A percentile compares a stretch with the other conserved stretches of the same genome.
Conservation (phyloP, 2,113 vertebrate species). For the Muntiacus reevesi region DNA sequence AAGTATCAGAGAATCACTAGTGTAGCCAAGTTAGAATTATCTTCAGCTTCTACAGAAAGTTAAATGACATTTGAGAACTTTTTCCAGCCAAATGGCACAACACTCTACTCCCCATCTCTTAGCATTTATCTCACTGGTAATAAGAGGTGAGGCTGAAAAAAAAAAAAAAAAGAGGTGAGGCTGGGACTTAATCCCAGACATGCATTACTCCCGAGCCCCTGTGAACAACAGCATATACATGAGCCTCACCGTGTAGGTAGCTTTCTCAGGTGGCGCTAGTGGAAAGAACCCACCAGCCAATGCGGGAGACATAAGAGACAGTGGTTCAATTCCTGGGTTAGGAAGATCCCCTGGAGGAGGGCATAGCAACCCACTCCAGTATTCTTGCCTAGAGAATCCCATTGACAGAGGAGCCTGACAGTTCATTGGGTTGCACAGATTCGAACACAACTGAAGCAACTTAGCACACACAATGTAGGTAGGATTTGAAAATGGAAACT, state of each 20-base stretch:
- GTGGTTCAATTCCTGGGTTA: neutral
- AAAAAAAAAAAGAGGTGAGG: neutral
- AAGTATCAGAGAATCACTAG: neutral
- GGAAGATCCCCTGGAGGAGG: neutral
- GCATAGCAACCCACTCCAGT: neutral
- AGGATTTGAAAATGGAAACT: neutral
- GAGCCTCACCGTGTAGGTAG: neutral
- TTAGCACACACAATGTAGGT: neutral
- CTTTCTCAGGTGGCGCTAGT: neutral
- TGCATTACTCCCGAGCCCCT: neutral
- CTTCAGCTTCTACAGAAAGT: neutral
- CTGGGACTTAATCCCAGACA: neutral
- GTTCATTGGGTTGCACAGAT: neutral
- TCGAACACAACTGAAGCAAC: neutral
- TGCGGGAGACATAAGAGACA: neutral
- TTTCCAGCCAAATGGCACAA: neutral
- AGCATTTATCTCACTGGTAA: neutral
- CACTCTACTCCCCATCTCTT: neutral
- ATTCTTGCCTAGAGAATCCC: neutral
- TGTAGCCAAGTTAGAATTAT: neutral
- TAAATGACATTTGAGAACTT: neutral
- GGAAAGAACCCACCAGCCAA: neutral
- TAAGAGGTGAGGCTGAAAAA: neutral
- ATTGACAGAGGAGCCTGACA: neutral
- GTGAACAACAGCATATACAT: neutral